Evolutionary conservation across 2,888 invertebrate genomes (phyloP).

Genomic region (Nemoura dubitans): DNA sequence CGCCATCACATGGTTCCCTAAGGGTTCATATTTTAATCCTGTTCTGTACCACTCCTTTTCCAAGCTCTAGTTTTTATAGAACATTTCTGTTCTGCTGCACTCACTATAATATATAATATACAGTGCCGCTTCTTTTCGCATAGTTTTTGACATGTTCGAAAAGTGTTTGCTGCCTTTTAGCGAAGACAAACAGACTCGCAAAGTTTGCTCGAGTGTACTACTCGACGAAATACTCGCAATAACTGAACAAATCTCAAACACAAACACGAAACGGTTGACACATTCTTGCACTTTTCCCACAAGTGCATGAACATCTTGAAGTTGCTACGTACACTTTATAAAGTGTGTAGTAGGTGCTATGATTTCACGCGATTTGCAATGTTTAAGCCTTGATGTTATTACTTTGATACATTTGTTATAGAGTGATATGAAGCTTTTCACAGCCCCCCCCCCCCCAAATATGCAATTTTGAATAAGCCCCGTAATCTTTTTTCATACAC

Average conservation of each 20-base stretch:
- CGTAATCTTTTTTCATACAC: no score
- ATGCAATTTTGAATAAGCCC: no score
- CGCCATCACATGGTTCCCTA: no score
- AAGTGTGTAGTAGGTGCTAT: neutral
- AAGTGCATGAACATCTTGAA: neutral
- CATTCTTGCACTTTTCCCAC: neutral
- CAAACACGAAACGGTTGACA: neutral
- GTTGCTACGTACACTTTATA: neutral
- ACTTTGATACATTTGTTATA: no score
- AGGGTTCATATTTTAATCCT: no score
- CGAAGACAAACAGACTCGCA: neutral
- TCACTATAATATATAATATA: no score
- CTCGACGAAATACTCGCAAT: neutral
- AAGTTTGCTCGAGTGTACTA: neutral
- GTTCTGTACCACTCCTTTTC: no score
- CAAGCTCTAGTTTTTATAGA: no score
- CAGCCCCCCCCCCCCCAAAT: no score
- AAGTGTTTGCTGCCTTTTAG: neutral
- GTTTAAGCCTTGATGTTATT: neutral
- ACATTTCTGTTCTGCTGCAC: no score
- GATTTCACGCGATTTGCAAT: neutral
- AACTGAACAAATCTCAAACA: neutral
- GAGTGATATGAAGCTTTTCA: no score
- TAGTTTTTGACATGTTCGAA: neutral
- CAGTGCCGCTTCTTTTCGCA: neutral